Conservation (phyloP, 2,888 invertebrate genomes). For the Diarsia dahlii region DNA sequence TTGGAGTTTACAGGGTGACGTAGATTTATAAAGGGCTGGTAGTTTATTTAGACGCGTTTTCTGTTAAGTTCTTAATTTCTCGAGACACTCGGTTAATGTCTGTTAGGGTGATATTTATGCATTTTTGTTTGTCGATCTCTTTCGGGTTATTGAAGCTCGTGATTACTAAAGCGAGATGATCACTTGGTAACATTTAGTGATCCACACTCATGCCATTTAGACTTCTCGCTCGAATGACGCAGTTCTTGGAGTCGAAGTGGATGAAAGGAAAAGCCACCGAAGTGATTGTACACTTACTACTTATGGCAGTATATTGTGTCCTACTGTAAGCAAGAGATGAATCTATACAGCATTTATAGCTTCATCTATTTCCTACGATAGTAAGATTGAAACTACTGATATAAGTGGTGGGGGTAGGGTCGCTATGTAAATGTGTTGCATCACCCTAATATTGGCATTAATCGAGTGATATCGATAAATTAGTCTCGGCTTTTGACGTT, state of each 20-base stretch:
- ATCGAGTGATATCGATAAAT: conserved; percentile 20
- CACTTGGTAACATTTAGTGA: neutral
- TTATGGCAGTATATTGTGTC: neutral
- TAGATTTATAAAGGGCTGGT: conserved; percentile 68
- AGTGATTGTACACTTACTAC: no score
- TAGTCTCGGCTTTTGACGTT: conserved; percentile 21
- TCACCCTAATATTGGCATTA: neutral
- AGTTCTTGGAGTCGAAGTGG: neutral
- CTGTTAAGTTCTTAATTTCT: conserved; percentile 20
- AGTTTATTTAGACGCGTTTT: conserved; percentile 56
- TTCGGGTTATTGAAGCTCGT: no score
- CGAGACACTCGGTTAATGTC: conserved; percentile 1
- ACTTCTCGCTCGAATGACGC: neutral
- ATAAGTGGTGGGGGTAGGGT: neutral
- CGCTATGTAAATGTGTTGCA: neutral
- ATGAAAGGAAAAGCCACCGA: no score
- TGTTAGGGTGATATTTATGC: neutral
- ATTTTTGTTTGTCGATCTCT: neutral
- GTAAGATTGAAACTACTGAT: neutral
- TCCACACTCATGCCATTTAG: neutral
- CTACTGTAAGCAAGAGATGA: neutral
- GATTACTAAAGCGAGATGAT: neutral
- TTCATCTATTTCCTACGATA: neutral
- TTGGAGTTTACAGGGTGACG: conserved; percentile 81
- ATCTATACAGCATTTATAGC: neutral